Percentiles rank a stretch among this genome's conserved stretches.
Conservation (phyloP, 1,140 invertebrate genomes). For the Ooceraea biroi region DNA sequence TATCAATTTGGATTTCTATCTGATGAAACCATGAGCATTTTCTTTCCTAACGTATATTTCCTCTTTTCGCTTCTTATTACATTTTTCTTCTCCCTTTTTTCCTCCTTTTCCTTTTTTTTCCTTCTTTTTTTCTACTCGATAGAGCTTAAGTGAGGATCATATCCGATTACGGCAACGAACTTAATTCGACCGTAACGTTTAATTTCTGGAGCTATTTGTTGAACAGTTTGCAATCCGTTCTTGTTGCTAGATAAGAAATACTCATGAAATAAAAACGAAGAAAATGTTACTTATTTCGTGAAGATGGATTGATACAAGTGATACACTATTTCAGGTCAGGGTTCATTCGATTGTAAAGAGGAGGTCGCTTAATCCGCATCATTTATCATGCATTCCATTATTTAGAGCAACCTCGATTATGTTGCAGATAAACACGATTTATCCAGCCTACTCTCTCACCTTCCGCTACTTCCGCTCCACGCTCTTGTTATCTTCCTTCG, state of each 20-base stretch:
- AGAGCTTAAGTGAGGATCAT: neutral
- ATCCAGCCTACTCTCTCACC: constrained; percentile 52
- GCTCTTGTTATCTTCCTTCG: constrained; percentile 43
- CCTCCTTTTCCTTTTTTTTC: no score
- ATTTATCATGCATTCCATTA: constrained; percentile 47
- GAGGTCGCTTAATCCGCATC: constrained; percentile 22
- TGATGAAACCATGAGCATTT: neutral
- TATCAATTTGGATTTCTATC: neutral
- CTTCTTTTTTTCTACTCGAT: no score
- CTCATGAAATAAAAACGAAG: neutral
- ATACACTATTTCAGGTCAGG: constrained; percentile 12
- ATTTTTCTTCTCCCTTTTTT: no score
- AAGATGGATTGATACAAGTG: neutral
- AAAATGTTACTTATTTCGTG: neutral
- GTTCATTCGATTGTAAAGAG: constrained; percentile 28
- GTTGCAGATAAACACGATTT: constrained; percentile 41
- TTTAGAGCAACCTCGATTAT: constrained; percentile 52
- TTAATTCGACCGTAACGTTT: neutral
- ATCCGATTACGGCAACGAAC: neutral
- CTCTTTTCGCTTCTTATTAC: no score
- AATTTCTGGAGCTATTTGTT: neutral
- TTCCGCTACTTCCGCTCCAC: constrained; percentile 38
- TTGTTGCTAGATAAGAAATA: neutral
- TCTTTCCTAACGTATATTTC: neutral
- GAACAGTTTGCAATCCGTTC: neutral